phyloP scores from a whole-genome alignment of 1,140 invertebrate genomes.

The Drosophila navojoa region DNA sequence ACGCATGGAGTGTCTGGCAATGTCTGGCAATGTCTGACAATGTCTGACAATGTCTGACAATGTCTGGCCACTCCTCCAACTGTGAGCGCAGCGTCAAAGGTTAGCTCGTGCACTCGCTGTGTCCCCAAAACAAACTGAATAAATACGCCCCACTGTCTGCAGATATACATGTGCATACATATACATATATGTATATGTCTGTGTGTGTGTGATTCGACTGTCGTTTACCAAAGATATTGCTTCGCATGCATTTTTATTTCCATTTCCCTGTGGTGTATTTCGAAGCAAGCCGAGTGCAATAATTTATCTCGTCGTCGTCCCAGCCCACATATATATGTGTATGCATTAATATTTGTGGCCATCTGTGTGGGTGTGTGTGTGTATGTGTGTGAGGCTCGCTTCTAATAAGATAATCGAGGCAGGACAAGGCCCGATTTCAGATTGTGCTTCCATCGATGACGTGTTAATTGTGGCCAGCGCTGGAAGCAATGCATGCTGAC shows the following conservation, averaged over 20 bases:
- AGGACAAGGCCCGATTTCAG: conserved; percentile 44
- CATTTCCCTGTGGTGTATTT: conserved; percentile 33
- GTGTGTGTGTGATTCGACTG: neutral
- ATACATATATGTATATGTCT: neutral
- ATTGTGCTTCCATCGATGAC: conserved; percentile 45
- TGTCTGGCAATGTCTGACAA: conserved; percentile 11
- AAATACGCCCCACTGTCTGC: conserved; percentile 44
- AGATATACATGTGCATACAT: neutral
- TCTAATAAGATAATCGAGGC: conserved; percentile 50
- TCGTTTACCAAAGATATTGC: conserved; percentile 1
- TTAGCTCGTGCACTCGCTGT: conserved; percentile 35
- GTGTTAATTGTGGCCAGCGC: conserved; percentile 39
- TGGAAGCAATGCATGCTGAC: conserved; percentile 40
- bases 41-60: neutral
- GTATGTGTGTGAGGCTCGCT: conserved; percentile 21
- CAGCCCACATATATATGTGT: neutral
- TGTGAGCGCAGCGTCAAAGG: conserved; percentile 52
- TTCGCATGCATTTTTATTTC: conserved; percentile 41
- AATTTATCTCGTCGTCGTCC: conserved; percentile 57
- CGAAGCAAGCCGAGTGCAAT: conserved; percentile 60
- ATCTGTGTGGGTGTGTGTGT: neutral
- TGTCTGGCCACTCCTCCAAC: conserved; percentile 17
- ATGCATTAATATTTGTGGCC: neutral
- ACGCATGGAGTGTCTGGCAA: conserved; percentile 15
- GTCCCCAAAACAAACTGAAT: conserved; percentile 56